Evolutionary conservation across 2,888 invertebrate species (phyloP), one percentile per base, ranked within the genome.

Genomic region (Aspidiotus rigidus): DNA sequence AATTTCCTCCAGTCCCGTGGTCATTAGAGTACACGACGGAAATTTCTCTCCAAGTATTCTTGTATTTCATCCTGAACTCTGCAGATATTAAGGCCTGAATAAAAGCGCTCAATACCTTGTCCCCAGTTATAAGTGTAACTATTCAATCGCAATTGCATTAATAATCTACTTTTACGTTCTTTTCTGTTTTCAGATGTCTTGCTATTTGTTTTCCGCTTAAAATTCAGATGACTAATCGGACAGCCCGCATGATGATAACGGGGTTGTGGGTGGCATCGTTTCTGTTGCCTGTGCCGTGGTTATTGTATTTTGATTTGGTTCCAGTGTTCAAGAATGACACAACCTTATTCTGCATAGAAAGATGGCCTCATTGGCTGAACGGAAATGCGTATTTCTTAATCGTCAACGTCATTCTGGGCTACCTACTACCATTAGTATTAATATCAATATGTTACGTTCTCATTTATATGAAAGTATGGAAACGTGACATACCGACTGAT

Each of bases 161-260:
- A 28, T 28, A 28, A 28, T 28, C 28, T 3, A 3, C 5, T 28
- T 28, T 28, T 28, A 28, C 28, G 28, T 28, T 28, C 5, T 28
- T 28, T 28, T 28, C 28, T 28, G 28, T 28, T 84, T 87, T 16
- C 87, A 95, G 95, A 82, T 95, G 94, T 78, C 83, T 95, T 74
- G 95, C 95, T 60, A 96, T 95, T 75, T 94, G 95, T 89, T 93
- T 92, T 87, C 93, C 93, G 2, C 79, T 95, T 75, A 91, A 90
- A 76, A 87, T 88, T 76, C 93, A 93, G 79, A 91, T 95, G 79
- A 92, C 93, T 61, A 91, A 91, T 76, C 84, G 88, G 69, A 86
- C 92, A 16, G 93, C 94, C 10, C 84, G 92, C 67, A 81, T 90
- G 77, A 89, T 93, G 84, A 93, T 95, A 75, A 81, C 90, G 71